Percentiles rank a stretch among this genome's conserved stretches.
phyloP scores from a whole-genome alignment of 1,140 invertebrate genomes.

The Apis cerana region DNA sequence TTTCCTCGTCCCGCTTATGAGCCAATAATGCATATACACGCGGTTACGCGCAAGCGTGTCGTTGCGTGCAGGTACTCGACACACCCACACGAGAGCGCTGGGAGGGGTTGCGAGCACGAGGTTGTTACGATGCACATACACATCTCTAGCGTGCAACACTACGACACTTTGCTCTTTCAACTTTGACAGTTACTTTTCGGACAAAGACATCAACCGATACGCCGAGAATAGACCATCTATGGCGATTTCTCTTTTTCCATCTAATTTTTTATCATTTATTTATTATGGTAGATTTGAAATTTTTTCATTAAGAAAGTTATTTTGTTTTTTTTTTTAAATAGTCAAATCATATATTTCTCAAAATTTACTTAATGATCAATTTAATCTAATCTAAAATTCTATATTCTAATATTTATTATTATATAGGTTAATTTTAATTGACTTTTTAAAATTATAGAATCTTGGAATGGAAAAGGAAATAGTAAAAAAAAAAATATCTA shows the following conservation, averaged over 20 bases:
- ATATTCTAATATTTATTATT: too few species aligned
- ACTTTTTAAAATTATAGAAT: too few species aligned
- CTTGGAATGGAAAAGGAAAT: too few species aligned
- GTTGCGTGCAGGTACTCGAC: conserved; percentile 22
- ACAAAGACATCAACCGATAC: conserved; percentile 48
- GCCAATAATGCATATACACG: background rate
- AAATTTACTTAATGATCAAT: too few species aligned
- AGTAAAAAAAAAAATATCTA: too few species aligned
- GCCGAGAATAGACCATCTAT: background rate
- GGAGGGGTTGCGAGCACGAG: conserved; percentile 39
- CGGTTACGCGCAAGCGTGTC: conserved; percentile 15
- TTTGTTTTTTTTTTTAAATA: background rate
- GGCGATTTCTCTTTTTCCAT: background rate
- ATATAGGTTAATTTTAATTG: too few species aligned
- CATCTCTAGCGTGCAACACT: conserved; percentile 25
- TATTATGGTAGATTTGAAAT: background rate
- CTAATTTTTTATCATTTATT: too few species aligned
- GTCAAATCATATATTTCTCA: too few species aligned
- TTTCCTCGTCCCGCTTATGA: background rate
- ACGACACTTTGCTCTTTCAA: conserved; percentile 26
- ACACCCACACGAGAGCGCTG: conserved; percentile 11
- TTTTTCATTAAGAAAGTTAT: background rate
- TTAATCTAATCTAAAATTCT: too few species aligned
- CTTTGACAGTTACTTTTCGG: conserved; percentile 45
- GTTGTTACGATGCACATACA: conserved; percentile 33